Base-by-base conservation (phyloP, 2,797 vertebrate species). In the Sebastes umbrosus region DNA sequence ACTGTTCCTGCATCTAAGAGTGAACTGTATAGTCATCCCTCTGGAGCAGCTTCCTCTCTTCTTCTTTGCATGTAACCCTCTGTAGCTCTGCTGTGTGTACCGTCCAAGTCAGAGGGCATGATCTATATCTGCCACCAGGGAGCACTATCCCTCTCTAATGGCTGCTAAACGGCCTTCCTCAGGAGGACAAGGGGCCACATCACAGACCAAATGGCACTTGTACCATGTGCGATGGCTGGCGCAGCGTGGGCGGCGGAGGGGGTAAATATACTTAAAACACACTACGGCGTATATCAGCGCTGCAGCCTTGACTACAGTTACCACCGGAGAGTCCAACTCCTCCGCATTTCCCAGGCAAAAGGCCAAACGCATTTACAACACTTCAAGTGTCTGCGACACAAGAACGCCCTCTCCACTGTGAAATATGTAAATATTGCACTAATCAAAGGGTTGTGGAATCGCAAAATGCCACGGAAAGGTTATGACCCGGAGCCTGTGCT, bases 401-500 rank as follows among this genome's bases (percentile, higher is more conserved):
- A 83, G 93, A 94, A 94, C 89, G 88, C 93, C 94, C 93, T 94
- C 96, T 96, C 94, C 90, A 91, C 95, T 87, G 95, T 95, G 96
- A 96, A 95, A 96, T 97, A 97, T 98, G 97, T 97, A 97, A 97
- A 97, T 97, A 96, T 91, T 95, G 95, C 95, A 94, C 96, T 98
- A 97, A 97, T 97, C 97, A 97, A 97, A 97, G 97, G 96, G 92
- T 97, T 97, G 96, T 95, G 95, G 95, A 96, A 97, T 96, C 95
- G 95, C 96, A 97, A 96, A 96, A 97, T 96, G 97, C 96, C 96
- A 96, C 93, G 93, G 90, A 96, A 97, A 97, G 97, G 97, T 96
- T 96, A 96, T 96, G 97, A 97, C 97, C 97, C 84, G 92, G 94
- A 96, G 96, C 96, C 96, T 96, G 90, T 93, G 95, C 91, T 97